These are phyloP conservation scores for Deilephila elpenor DNA, from an alignment of 2,888 invertebrate species.

Conservation along the genomic window DNA sequence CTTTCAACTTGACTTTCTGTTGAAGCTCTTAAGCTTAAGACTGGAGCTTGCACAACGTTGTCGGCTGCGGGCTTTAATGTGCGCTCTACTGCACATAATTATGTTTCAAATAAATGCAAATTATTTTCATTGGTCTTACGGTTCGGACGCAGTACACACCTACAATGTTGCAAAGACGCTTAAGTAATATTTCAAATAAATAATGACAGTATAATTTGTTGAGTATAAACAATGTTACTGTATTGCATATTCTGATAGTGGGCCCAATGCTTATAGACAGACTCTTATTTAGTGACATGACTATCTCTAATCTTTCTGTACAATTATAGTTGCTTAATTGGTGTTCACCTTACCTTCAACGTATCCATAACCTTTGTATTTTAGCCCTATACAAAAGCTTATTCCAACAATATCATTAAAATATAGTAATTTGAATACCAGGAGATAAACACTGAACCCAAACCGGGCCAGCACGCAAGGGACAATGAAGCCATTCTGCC, in stretches of 20 bases:
- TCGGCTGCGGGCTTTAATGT: conserved; percentile 3
- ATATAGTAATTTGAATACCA: too few species aligned
- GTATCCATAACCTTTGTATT: too few species aligned
- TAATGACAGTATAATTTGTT: neutral
- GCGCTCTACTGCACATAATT: conserved; percentile 6
- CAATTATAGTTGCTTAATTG: too few species aligned
- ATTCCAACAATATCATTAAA: too few species aligned
- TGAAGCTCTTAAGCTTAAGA: neutral
- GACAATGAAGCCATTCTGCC: neutral
- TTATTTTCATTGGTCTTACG: neutral
- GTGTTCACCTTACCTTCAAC: too few species aligned
- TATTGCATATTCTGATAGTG: too few species aligned
- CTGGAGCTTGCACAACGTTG: conserved; percentile 1
- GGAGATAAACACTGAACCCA: neutral
- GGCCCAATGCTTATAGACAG: too few species aligned
- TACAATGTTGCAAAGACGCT: neutral
- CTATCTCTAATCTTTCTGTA: too few species aligned
- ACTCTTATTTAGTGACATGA: too few species aligned
- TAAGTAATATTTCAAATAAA: neutral
- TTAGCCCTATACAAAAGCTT: too few species aligned
- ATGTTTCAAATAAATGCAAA: conserved; percentile 3
- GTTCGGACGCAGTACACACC: neutral
- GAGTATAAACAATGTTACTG: too few species aligned
- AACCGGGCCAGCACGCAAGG: too few species aligned
- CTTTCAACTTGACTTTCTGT: conserved; percentile 20